Evolutionary conservation across 1,140 invertebrate genomes (phyloP).

Genomic region (Rhyzopertha dominica): DNA sequence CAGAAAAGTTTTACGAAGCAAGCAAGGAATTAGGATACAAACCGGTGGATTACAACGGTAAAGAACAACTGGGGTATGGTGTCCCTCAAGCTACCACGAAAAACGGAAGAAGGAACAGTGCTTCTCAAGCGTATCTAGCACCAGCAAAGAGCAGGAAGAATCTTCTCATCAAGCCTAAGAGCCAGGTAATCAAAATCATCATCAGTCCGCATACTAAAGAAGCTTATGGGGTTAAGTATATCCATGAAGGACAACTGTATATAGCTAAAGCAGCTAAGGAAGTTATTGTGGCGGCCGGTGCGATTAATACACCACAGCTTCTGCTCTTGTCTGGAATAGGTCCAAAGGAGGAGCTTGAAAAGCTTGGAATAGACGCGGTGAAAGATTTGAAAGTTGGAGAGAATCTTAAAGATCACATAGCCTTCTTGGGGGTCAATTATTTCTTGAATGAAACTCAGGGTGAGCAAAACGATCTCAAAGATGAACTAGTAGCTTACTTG

Average conservation of each 20-base stretch:
- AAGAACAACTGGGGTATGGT: conserved; percentile 58
- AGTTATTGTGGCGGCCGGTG: conserved; percentile 67
- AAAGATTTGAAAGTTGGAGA: conserved; percentile 51
- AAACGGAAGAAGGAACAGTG: conserved; percentile 50
- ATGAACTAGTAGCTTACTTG: conserved; percentile 39
- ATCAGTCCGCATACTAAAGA: conserved; percentile 54
- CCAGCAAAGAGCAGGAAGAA: conserved; percentile 57
- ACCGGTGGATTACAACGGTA: conserved; percentile 61
- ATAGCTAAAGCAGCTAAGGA: conserved; percentile 58
- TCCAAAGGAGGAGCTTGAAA: conserved; percentile 53
- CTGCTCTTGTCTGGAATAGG: conserved; percentile 78
- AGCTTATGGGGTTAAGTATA: conserved; percentile 60
- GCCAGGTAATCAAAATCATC: conserved; percentile 58
- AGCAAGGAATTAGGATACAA: conserved; percentile 51
- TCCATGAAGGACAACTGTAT: conserved; percentile 43
- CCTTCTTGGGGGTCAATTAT: conserved; percentile 40
- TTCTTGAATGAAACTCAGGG: conserved; percentile 21
- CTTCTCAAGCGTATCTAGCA: conserved; percentile 53
- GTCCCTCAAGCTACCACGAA: conserved; percentile 61
- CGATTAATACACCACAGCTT: conserved; percentile 84
- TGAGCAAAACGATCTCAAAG: conserved; percentile 11
- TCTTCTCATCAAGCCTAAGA: conserved; percentile 55
- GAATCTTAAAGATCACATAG: conserved; percentile 54
- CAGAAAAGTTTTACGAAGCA: conserved; percentile 57
- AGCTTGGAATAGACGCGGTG: conserved; percentile 44